phyloP scores from a whole-genome alignment of 2,113 vertebrate species.

The Machaerirhynchus nigripectus region DNA sequence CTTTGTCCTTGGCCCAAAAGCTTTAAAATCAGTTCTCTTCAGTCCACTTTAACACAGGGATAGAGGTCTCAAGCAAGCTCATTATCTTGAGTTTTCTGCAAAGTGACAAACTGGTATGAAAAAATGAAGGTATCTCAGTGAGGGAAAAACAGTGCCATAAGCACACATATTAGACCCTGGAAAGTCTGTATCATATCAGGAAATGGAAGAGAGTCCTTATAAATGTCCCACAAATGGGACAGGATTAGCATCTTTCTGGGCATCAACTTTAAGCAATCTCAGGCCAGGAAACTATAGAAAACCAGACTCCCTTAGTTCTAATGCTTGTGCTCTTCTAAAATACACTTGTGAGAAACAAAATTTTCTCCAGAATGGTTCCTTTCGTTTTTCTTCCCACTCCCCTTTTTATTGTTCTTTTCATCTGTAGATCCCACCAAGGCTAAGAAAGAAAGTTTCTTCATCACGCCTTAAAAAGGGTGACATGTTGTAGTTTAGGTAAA shows the following conservation, averaged over 20 bases:
- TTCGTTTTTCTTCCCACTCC: not conserved
- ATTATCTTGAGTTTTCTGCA: not conserved
- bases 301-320: not conserved
- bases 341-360: not conserved
- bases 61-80: not conserved
- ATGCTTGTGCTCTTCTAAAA: not conserved
- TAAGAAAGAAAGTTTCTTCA: not conserved
- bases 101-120: not conserved
- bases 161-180: not conserved
- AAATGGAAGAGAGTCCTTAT: not conserved
- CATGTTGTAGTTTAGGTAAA: not conserved
- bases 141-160: not conserved
- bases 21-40: not conserved
- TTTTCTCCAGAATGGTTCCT: not conserved
- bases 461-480: not conserved
- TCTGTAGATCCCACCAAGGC: not conserved
- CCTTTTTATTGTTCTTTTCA: not conserved
- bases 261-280: not conserved
- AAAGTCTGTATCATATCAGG: not conserved
- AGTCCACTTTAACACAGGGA: not conserved
- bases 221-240: not conserved
- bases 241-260: not conserved
- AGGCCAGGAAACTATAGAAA: not conserved
- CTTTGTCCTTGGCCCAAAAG: not conserved
- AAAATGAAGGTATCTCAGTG: not conserved